These are phyloP conservation scores for Antechinus stuartii DNA, from an alignment of 2,113 vertebrate species.

Conservation along the genomic window DNA sequence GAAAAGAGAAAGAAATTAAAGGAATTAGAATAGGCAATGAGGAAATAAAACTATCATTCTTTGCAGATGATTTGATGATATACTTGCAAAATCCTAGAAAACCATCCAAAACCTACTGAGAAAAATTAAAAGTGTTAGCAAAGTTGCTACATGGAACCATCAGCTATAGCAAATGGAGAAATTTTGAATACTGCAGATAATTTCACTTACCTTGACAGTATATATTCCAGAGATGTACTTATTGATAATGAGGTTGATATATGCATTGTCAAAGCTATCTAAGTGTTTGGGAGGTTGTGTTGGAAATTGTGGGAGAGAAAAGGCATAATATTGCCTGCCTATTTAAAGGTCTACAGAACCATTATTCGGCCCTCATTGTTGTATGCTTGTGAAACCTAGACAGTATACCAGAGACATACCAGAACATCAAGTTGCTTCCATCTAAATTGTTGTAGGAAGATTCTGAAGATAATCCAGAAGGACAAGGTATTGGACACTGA, in stretches of 20 bases:
- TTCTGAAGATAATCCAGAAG: background rate
- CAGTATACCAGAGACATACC: too few relatives aligned
- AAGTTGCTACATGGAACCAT: background rate
- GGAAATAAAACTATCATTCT: too few relatives aligned
- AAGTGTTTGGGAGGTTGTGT: background rate
- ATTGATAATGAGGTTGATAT: too few relatives aligned
- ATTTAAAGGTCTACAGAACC: background rate
- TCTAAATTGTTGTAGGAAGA: background rate
- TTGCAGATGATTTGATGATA: too few relatives aligned
- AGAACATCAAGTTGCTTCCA: background rate
- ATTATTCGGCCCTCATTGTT: background rate
- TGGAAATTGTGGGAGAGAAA: background rate
- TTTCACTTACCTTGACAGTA: background rate
- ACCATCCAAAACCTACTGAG: too few relatives aligned
- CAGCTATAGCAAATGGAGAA: background rate
- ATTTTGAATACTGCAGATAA: background rate
- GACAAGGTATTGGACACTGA: background rate
- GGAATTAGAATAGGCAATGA: too few relatives aligned
- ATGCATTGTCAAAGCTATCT: background rate
- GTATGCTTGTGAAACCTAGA: background rate
- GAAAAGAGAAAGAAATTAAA: too few relatives aligned
- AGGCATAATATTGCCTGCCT: background rate
- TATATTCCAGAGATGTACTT: background rate
- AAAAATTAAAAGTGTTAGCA: too few relatives aligned
- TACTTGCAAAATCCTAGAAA: too few relatives aligned